Conservation (phyloP, 2,888 invertebrate genomes). For the Apotomis turbidana region DNA sequence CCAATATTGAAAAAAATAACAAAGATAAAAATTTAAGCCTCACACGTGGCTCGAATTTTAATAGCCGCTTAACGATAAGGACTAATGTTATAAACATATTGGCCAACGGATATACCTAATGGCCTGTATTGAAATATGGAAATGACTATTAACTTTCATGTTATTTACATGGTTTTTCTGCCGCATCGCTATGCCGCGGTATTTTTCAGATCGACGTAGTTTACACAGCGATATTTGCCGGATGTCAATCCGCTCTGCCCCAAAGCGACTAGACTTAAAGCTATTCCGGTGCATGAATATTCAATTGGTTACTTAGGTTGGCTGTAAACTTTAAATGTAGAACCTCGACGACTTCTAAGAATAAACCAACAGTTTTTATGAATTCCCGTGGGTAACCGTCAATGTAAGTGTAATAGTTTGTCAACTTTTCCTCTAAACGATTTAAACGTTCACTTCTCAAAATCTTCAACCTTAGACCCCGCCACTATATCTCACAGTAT, state of each 20-base stretch:
- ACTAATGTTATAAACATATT: conserved; percentile 28
- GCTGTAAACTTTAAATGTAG: conserved; percentile 22
- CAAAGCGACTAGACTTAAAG: conserved; percentile 24
- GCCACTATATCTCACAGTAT: no score
- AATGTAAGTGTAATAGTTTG: no score
- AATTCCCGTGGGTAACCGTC: no score
- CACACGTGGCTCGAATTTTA: conserved; percentile 32
- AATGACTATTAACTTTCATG: conserved; percentile 16
- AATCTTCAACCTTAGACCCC: no score
- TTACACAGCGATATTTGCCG: conserved; percentile 17
- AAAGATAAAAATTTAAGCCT: conserved; percentile 24
- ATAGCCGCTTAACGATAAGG: conserved; percentile 25
- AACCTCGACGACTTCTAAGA: conserved; percentile 2
- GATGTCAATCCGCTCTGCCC: conserved; percentile 19
- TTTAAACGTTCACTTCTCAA: no score
- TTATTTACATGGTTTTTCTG: conserved; percentile 12
- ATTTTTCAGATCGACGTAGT: conserved; percentile 16
- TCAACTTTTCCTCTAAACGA: no score
- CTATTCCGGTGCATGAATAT: conserved; percentile 29
- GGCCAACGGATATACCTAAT: conserved; percentile 18
- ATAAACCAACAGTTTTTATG: not conserved
- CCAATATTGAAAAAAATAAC: conserved; percentile 26
- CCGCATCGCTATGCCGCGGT: conserved; percentile 1
- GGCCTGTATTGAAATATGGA: conserved; percentile 27
- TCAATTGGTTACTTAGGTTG: conserved; percentile 30